Evolutionary conservation across 2,113 vertebrate genomes (phyloP), one percentile per base, ranked within the genome.

Genomic region (Aepyceros melampus): DNA sequence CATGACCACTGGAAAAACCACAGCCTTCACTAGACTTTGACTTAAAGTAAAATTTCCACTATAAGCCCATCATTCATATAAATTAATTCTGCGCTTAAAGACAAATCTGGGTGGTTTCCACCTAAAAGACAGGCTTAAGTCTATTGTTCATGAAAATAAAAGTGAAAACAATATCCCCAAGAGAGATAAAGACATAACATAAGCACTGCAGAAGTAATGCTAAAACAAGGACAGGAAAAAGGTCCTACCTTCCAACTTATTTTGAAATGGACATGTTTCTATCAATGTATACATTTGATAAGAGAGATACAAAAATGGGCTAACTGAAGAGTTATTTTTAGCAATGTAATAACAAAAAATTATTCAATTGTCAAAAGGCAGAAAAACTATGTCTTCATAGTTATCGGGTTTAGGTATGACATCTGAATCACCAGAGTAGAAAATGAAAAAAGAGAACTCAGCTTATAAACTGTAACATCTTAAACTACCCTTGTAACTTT

Each of bases 281-380:
- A 62, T 76, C 40, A 76, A 27, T 27, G 12, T 10, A 87, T 27
- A 19, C 21, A 89, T 86, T 47, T 92, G 8, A 78, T 64, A 95
- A 64, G 12, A 88, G 29, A 90, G n/a, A 78, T n/a, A 7, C 4
- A 78, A 43, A 43, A 88, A 23, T 71, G 17, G 13, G 16, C 16
- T 93, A 64, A 87, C 2, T 53, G 13, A 76, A 91, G 33, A 94
- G 53, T 87, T 95, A 92, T 49, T 97, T 89, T 92, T 76, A 87
- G n/a, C 29, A 90, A 76, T 29, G 51, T 49, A 83, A 78, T 87
- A 85, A 67, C 36, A 96, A 74, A 36, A 81, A 92, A 71, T 91
- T 47, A 93, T 3, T 74, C 7, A 11, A 87, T 6, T 95, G 58
- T 29, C 78, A 93, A 93, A 95, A 92, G 19, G 31, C 25, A 91